Percentiles rank a stretch among this genome's conserved stretches.
Conservation (phyloP, 2,113 vertebrate species). For the Guaruba guarouba region DNA sequence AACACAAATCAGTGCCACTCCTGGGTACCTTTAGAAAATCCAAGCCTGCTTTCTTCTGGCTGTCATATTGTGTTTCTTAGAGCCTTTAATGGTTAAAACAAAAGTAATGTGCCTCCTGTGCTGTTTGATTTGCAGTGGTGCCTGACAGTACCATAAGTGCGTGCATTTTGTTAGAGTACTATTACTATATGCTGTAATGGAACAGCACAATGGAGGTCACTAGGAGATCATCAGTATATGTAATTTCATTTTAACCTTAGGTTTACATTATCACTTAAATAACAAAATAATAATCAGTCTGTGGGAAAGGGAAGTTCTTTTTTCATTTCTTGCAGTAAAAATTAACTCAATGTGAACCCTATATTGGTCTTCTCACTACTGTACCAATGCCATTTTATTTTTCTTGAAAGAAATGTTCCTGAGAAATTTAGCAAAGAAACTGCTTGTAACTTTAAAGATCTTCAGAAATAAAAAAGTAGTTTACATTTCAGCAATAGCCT, state of each 20-base stretch:
- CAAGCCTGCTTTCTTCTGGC: not conserved
- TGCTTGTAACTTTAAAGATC: not conserved
- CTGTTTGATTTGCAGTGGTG: not conserved
- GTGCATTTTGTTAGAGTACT: constrained; percentile 41
- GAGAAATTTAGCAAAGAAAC: not conserved
- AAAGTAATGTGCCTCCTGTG: constrained; percentile 18
- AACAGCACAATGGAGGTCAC: constrained; percentile 37
- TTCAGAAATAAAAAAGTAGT: not conserved
- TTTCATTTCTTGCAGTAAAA: constrained; percentile 23
- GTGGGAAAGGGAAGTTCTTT: not conserved
- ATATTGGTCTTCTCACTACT: not conserved
- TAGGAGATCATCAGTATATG: constrained; percentile 39
- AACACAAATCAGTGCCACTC: constrained; percentile 8
- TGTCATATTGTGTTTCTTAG: constrained; percentile 58
- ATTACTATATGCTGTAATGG: constrained; percentile 40
- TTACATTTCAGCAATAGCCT: not conserved
- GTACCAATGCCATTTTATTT: not conserved
- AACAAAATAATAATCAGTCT: constrained; percentile 59
- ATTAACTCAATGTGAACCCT: constrained; percentile 13
- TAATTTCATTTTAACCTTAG: constrained; percentile 65
- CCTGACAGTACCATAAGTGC: not conserved
- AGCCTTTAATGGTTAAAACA: constrained; percentile 55
- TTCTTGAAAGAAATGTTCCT: not conserved
- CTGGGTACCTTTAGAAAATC: constrained; percentile 17
- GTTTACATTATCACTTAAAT: constrained; percentile 69